These are phyloP conservation scores for Troilus luridus DNA, from an alignment of 2,888 invertebrate genomes.

Conservation along the genomic window DNA sequence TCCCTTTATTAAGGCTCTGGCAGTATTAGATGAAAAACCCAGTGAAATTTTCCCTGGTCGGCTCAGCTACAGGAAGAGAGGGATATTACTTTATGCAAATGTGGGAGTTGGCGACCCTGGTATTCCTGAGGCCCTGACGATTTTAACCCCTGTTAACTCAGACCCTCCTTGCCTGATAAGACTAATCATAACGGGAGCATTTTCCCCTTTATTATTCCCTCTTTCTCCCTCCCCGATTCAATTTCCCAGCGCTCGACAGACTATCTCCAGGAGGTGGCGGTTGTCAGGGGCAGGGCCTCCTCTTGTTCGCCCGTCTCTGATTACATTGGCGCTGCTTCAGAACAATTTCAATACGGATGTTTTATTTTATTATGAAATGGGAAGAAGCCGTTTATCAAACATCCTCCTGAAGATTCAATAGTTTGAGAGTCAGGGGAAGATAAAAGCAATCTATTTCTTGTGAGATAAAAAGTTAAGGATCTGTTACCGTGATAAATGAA, in stretches of 20 bases:
- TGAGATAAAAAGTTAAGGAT: background rate
- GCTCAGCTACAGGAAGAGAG: background rate
- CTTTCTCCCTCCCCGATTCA: slow-evolving; percentile 35
- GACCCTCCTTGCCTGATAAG: slow-evolving; percentile 41
- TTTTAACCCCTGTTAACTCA: slow-evolving; percentile 46
- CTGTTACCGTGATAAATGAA: background rate
- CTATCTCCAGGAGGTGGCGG: slow-evolving; percentile 41
- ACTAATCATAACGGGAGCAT: slow-evolving; percentile 46
- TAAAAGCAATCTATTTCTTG: background rate
- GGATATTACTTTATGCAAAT: slow-evolving; percentile 50
- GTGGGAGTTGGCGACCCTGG: slow-evolving; percentile 26
- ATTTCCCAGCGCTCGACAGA: slow-evolving; percentile 16
- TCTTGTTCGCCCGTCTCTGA: slow-evolving; percentile 21
- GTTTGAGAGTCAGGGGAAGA: background rate
- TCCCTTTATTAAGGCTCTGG: slow-evolving; percentile 28
- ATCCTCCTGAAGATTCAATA: background rate
- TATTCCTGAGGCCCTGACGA: slow-evolving; percentile 42
- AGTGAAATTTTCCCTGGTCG: slow-evolving; percentile 11
- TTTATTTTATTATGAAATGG: slow-evolving; percentile 18
- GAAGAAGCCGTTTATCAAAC: background rate
- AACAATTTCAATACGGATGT: slow-evolving; percentile 9
- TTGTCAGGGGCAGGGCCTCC: slow-evolving; percentile 32
- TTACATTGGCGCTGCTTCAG: background rate
- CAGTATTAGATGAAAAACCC: slow-evolving; percentile 40
- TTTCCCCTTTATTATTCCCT: slow-evolving; percentile 42